Evolutionary conservation across 2,888 invertebrate genomes (phyloP).

Genomic region (Sarcophaga subvicina): DNA sequence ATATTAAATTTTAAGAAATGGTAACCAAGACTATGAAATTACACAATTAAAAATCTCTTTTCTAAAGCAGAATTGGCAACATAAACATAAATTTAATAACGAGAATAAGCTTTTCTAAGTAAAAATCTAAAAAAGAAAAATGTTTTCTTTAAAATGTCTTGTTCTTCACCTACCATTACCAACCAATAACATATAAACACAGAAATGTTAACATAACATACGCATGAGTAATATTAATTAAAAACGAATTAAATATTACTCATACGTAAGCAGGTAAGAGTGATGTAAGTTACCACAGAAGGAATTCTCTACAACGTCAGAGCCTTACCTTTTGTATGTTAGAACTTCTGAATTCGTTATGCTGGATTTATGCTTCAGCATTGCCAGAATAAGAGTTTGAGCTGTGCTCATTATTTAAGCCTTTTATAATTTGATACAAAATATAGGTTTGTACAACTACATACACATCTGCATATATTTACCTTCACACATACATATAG

Average conservation of each 20-base stretch:
- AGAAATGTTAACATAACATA: background rate
- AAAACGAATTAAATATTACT: conserved; percentile 55
- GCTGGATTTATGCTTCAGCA: background rate
- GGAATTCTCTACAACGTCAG: too few species aligned
- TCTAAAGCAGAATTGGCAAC: background rate
- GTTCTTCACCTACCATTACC: background rate
- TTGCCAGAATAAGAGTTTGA: background rate
- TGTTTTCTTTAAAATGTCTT: too few species aligned
- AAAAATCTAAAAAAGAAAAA: background rate
- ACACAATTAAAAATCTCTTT: background rate
- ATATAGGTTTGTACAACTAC: too few species aligned
- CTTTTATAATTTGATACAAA: background rate
- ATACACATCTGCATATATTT: too few species aligned
- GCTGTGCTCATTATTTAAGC: background rate
- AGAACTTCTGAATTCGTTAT: background rate
- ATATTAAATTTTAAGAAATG: background rate
- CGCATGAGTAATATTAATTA: conserved; percentile 48
- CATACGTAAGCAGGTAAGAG: conserved; percentile 16
- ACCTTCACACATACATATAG: background rate
- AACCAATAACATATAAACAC: background rate
- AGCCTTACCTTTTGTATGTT: too few species aligned
- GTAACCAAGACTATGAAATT: background rate
- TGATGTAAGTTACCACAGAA: background rate
- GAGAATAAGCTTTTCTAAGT: too few species aligned
- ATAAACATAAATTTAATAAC: background rate